Percentiles rank a stretch among this genome's conserved stretches.
Conservation (phyloP, 2,888 invertebrate genomes). For the Eretmocerus hayati region DNA sequence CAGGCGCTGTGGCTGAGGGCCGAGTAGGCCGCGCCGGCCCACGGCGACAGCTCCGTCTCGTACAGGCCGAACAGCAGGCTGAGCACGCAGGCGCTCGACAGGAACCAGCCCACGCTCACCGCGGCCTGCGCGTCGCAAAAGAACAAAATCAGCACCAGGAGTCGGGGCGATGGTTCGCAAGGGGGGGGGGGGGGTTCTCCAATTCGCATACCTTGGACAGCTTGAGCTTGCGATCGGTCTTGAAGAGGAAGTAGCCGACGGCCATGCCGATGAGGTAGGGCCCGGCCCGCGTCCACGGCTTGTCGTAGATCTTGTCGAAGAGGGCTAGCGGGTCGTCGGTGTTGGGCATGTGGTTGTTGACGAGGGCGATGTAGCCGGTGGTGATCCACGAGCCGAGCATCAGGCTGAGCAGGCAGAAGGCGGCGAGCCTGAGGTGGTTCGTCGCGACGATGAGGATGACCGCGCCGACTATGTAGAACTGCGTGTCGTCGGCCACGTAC, state of each 20-base stretch:
- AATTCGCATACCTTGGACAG: slow-evolving; percentile 56
- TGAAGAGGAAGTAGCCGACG: slow-evolving; percentile 75
- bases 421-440: slow-evolving; percentile 73
- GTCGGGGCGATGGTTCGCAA: no score
- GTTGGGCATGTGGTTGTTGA: slow-evolving; percentile 69
- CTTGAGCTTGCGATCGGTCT: slow-evolving; percentile 70
- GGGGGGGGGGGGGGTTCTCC: not conserved
- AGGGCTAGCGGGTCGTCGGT: slow-evolving; percentile 75
- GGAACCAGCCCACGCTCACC: slow-evolving; percentile 63
- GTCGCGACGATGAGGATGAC: slow-evolving; percentile 73
- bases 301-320: slow-evolving; percentile 85
- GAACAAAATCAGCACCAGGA: not conserved
- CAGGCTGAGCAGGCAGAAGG: slow-evolving; percentile 57
- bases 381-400: slow-evolving; percentile 72
- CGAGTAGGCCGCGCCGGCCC: slow-evolving; percentile 70
- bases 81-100: slow-evolving; percentile 60
- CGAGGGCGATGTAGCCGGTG: slow-evolving; percentile 72
- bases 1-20: slow-evolving; percentile 77
- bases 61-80: slow-evolving; percentile 75
- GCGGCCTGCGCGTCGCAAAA: slow-evolving; percentile 49
- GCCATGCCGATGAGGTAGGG: slow-evolving; percentile 81
- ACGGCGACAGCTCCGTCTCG: slow-evolving; percentile 60
- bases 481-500: slow-evolving; percentile 82
- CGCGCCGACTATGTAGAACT: slow-evolving; percentile 77
- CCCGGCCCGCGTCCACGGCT: slow-evolving; percentile 80